These are phyloP conservation scores for Dasypolia templi DNA, from an alignment of 2,888 invertebrate genomes.

Conservation along the genomic window DNA sequence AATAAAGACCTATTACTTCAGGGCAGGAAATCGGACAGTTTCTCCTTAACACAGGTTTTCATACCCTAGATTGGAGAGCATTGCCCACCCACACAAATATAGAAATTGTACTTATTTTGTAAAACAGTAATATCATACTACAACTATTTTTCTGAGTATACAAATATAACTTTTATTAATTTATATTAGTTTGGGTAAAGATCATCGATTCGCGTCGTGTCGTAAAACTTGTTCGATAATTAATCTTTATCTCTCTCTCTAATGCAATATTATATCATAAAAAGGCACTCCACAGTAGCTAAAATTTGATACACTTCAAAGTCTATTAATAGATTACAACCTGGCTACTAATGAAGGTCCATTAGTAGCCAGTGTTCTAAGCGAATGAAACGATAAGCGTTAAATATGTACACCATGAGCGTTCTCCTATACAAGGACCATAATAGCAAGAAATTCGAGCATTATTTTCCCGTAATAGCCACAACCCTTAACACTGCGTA, in stretches of 20 bases:
- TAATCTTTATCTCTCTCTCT: constrained; percentile 5
- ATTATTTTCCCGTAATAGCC: constrained; percentile 29
- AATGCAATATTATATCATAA: constrained; percentile 13
- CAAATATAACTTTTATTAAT: neutral
- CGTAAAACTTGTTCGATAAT: constrained; percentile 5
- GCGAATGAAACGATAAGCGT: constrained; percentile 35
- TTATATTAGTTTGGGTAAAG: neutral
- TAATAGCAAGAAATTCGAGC: constrained; percentile 31
- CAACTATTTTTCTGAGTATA: neutral
- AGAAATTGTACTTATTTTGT: neutral
- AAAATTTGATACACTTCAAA: constrained; percentile 28
- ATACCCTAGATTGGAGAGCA: neutral
- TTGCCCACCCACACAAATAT: neutral
- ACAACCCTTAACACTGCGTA: constrained; percentile 33
- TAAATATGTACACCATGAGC: constrained; percentile 33
- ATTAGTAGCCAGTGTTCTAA: too few species aligned
- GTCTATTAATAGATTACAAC: constrained; percentile 28
- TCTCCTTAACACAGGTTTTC: neutral
- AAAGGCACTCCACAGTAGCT: constrained; percentile 1
- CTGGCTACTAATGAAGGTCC: constrained; percentile 21
- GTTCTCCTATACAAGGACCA: constrained; percentile 4
- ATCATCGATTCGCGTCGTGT: neutral
- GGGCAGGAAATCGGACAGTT: neutral
- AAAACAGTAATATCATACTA: neutral
- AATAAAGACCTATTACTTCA: too few species aligned